Percentiles rank a stretch among this genome's conserved stretches.
Evolutionary conservation across 2,113 vertebrate species (phyloP).

Genomic region (Serranochromis macrocephalus): DNA sequence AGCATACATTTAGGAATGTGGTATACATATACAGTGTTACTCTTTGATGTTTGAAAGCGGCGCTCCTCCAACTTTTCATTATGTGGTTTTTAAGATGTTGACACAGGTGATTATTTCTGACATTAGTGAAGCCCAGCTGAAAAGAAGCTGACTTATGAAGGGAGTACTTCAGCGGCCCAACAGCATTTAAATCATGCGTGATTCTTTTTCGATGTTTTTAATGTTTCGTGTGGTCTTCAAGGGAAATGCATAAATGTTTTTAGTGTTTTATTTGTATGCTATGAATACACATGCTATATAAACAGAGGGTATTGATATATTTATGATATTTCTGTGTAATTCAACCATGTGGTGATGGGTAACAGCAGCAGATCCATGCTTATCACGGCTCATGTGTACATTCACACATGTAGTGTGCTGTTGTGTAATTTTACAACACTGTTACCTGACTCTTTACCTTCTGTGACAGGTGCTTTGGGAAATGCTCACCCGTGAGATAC

Average conservation of each 20-base stretch:
- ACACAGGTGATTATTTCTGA: background rate
- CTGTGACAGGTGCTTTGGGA: slow-evolving; percentile 93
- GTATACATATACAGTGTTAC: background rate
- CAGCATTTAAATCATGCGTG: background rate
- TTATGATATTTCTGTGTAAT: background rate
- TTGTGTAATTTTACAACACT: background rate
- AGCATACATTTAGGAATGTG: background rate
- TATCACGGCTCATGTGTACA: background rate
- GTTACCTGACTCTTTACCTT: background rate
- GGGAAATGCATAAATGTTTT: background rate
- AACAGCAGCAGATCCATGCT: background rate
- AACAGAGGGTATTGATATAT: background rate
- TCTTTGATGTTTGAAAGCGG: background rate
- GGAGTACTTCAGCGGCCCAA: background rate
- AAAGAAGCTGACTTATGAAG: background rate
- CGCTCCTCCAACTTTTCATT: slow-evolving; percentile 2
- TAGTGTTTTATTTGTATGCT: background rate
- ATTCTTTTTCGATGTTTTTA: background rate
- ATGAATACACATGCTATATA: background rate
- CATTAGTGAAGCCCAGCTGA: background rate
- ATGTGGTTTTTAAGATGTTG: background rate
- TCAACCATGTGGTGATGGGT: background rate
- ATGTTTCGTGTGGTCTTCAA: background rate
- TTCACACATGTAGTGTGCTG: background rate
- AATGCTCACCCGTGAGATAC: slow-evolving; percentile 97